phyloP scores from a whole-genome alignment of 2,888 invertebrate genomes.

The Metellina segmentata region DNA sequence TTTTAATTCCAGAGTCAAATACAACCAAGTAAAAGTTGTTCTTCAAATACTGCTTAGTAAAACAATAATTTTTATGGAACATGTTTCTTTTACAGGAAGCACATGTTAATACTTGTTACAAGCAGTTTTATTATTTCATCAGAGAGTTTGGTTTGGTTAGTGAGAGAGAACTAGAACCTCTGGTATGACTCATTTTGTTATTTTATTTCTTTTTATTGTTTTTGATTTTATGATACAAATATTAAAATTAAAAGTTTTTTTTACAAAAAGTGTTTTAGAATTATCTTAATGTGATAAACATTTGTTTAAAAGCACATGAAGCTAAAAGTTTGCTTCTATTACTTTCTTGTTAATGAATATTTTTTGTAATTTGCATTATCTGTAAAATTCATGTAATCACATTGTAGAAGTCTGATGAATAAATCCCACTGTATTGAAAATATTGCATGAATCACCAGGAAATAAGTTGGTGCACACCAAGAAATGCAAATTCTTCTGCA shows the following conservation, averaged over 20 bases:
- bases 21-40: no score
- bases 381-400: not conserved
- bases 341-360: not conserved
- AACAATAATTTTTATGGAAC: no score
- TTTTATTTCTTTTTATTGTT: not conserved
- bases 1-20: no score
- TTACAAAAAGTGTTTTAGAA: not conserved
- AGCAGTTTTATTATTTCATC: constrained; percentile 96
- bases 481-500: no score
- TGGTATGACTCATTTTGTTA: constrained; percentile 81
- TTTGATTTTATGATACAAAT: not conserved
- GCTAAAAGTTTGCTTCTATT: not conserved
- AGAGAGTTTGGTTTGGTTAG: constrained; percentile 92
- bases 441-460: no score
- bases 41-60: no score
- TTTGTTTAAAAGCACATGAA: not conserved
- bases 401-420: no score
- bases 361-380: not conserved
- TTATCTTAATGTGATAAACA: not conserved
- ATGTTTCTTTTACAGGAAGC: constrained; percentile 86
- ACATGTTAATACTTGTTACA: constrained; percentile 96
- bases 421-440: no score
- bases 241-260: not conserved
- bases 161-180: constrained; percentile 91
- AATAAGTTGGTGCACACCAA: no score